These are phyloP conservation scores for Reticulitermes speratus DNA, from an alignment of 1,140 invertebrate genomes.

Conservation along the genomic window DNA sequence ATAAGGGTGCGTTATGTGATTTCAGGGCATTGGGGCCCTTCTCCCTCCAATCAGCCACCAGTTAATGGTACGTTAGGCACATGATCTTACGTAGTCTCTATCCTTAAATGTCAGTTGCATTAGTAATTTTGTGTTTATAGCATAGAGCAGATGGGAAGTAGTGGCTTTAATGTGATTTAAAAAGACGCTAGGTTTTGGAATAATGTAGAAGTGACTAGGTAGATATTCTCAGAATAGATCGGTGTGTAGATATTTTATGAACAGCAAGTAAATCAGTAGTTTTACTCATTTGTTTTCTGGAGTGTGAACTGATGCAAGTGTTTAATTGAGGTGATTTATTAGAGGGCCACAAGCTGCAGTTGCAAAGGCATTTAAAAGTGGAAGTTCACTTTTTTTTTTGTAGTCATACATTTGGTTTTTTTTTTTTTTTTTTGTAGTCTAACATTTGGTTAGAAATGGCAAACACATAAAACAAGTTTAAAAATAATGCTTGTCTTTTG, in stretches of 20 bases:
- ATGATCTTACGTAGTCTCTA: background rate
- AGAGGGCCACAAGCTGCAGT: too few relatives aligned
- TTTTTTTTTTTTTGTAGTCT: too few relatives aligned
- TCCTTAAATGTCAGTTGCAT: slow-evolving; percentile 27
- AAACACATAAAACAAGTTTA: too few relatives aligned
- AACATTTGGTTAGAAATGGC: too few relatives aligned
- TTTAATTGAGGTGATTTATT: too few relatives aligned
- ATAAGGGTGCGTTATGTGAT: slow-evolving; percentile 32
- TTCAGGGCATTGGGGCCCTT: slow-evolving; percentile 45
- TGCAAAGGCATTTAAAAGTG: too few relatives aligned
- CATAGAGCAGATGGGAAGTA: background rate
- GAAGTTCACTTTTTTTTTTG: too few relatives aligned
- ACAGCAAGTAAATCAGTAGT: too few relatives aligned
- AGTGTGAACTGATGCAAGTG: too few relatives aligned
- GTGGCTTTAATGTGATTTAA: background rate
- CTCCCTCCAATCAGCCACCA: slow-evolving; percentile 41
- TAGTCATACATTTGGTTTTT: too few relatives aligned
- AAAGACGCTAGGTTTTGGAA: background rate
- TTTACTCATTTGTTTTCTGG: too few relatives aligned
- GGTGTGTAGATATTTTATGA: background rate
- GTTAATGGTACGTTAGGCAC: slow-evolving; percentile 42
- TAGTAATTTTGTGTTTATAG: background rate
- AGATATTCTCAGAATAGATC: background rate
- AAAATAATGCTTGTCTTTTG: too few relatives aligned
- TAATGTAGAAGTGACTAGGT: background rate